These are phyloP conservation scores for Echinops telfairi DNA, from an alignment of 2,113 vertebrate genomes.

Conservation along the genomic window DNA sequence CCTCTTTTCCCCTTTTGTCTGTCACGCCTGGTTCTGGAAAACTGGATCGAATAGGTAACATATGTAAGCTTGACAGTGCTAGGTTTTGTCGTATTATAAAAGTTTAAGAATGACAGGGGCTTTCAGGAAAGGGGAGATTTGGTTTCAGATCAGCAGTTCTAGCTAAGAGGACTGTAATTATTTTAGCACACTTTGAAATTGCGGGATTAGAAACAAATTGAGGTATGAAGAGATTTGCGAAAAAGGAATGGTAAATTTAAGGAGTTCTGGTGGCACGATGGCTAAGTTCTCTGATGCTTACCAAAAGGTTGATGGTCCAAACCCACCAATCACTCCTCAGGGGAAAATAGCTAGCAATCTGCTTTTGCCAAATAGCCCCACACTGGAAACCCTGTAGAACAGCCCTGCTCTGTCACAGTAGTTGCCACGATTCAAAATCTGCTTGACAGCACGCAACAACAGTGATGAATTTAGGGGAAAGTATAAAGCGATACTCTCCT, in stretches of 20 bases:
- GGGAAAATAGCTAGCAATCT: not conserved
- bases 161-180: not conserved
- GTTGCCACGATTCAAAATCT: not conserved
- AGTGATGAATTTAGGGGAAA: not conserved
- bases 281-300: not conserved
- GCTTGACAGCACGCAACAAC: not conserved
- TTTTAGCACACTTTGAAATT: constrained; percentile 34
- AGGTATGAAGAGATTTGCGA: not conserved
- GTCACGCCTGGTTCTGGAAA: not conserved
- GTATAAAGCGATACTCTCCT: not conserved
- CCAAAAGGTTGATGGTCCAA: not conserved
- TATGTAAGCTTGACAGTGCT: not conserved
- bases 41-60: not conserved
- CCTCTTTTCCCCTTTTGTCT: not conserved
- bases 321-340: not conserved
- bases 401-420: not conserved
- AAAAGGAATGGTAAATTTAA: constrained; percentile 20
- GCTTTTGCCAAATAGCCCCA: not conserved
- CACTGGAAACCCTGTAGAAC: not conserved
- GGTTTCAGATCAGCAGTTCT: not conserved
- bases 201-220: not conserved
- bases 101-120: not conserved
- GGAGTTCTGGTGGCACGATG: not conserved
- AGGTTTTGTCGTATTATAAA: not conserved
- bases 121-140: not conserved